phyloP scores from a whole-genome alignment of 2,113 vertebrate species.

The Regulus satrapa region DNA sequence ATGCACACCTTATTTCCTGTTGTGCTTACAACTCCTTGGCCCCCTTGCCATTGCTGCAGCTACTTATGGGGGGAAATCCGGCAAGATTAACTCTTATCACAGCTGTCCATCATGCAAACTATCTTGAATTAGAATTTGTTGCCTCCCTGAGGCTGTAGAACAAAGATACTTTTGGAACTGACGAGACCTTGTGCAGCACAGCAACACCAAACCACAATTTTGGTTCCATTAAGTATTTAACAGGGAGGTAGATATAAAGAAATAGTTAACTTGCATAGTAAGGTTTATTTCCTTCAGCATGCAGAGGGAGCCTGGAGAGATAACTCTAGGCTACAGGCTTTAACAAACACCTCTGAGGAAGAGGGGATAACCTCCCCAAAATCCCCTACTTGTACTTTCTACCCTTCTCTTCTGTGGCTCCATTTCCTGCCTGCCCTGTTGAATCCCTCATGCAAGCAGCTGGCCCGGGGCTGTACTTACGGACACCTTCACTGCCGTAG shows the following conservation, averaged over 20 bases:
- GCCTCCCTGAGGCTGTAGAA: background rate
- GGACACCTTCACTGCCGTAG: conserved; percentile 86
- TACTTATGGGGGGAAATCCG: background rate
- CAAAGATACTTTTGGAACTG: background rate
- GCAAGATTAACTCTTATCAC: background rate
- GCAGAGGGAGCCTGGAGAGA: background rate
- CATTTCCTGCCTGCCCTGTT: background rate
- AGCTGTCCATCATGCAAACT: background rate
- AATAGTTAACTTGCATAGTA: background rate
- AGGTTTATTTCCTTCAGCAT: accelerated
- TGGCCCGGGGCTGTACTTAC: conserved; percentile 62
- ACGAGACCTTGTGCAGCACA: background rate
- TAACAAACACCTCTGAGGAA: background rate
- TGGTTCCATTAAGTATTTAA: background rate
- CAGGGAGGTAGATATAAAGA: background rate
- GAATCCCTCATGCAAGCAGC: background rate
- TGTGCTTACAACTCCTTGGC: background rate
- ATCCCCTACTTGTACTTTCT: background rate
- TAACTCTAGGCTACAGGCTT: background rate
- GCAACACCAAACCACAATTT: background rate
- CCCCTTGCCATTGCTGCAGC: background rate
- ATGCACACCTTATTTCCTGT: background rate
- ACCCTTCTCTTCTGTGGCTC: background rate
- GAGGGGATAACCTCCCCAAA: background rate
- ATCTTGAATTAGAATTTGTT: background rate